Evolutionary conservation across 1,140 invertebrate species (phyloP).

Genomic region (Reticulitermes speratus): DNA sequence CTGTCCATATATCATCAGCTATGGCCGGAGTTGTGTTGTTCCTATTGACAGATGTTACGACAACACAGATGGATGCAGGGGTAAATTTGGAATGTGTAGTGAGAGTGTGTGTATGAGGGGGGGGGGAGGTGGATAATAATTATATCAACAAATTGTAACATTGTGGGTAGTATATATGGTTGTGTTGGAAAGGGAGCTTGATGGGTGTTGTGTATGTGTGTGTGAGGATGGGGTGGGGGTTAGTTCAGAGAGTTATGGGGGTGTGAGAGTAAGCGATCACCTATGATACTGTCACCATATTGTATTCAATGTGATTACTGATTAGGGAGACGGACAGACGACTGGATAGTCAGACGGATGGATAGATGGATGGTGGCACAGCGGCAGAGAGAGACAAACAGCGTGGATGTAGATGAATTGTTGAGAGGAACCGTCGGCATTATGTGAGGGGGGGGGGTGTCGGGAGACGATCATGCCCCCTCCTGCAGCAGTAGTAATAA

Average conservation of each 20-base stretch:
- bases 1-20: not conserved
- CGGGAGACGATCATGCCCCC: not conserved
- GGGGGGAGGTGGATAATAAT: not conserved
- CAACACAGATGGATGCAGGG: slow-evolving; percentile 16
- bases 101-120: not conserved
- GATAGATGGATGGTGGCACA: not conserved
- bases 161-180: slow-evolving; percentile 9
- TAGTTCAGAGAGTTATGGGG: slow-evolving; percentile 9
- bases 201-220: not conserved
- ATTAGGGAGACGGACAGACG: not conserved
- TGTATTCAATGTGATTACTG: slow-evolving; percentile 19
- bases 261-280: slow-evolving; percentile 11
- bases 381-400: not conserved
- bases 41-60: slow-evolving; percentile 18
- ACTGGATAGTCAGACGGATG: not conserved
- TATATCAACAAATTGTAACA: slow-evolving; percentile 19
- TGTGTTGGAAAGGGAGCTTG: not conserved
- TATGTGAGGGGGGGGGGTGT: not conserved
- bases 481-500: not conserved
- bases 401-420: not conserved
- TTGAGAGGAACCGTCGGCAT: slow-evolving; percentile 3
- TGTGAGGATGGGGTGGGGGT: not conserved
- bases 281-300: slow-evolving; percentile 18
- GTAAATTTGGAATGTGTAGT: slow-evolving; percentile 6
- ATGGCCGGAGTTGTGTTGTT: slow-evolving; percentile 4